Percentiles rank a stretch among this genome's conserved stretches.
These are phyloP conservation scores for Uropetala carovei DNA, from an alignment of 2,888 invertebrate species.

Conservation along the genomic window DNA sequence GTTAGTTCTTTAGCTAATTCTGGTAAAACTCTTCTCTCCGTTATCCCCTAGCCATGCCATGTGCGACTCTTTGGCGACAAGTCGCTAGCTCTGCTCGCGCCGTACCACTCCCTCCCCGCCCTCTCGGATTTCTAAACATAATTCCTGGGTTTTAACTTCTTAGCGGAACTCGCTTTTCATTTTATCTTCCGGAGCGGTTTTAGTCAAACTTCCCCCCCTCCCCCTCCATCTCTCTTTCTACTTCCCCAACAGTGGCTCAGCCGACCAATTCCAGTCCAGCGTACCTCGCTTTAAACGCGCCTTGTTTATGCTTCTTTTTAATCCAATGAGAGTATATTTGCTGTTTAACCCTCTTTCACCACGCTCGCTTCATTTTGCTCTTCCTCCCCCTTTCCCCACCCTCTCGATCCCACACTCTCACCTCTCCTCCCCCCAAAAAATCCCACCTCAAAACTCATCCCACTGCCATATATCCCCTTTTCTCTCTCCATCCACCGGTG, in stretches of 20 bases:
- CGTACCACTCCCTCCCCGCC: not conserved
- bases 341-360: constrained; percentile 42
- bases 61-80: not conserved
- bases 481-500: not conserved
- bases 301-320: constrained; percentile 23
- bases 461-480: not conserved
- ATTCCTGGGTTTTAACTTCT: not conserved
- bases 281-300: not conserved
- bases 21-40: not conserved
- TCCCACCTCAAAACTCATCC: not conserved
- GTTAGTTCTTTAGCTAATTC: too few species aligned
- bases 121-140: not conserved
- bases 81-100: not conserved
- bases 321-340: constrained; percentile 34
- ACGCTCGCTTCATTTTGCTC: constrained; percentile 11
- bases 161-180: not conserved
- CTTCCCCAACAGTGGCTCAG: not conserved
- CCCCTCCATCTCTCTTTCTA: not conserved
- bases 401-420: not conserved
- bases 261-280: not conserved
- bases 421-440: not conserved
- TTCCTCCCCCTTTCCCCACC: not conserved
- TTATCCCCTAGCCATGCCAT: not conserved
- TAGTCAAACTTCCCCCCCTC: not conserved
- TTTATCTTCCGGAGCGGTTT: not conserved